These are phyloP conservation scores for Xerus inauris DNA, from an alignment of 2,113 vertebrate species.

Conservation along the genomic window DNA sequence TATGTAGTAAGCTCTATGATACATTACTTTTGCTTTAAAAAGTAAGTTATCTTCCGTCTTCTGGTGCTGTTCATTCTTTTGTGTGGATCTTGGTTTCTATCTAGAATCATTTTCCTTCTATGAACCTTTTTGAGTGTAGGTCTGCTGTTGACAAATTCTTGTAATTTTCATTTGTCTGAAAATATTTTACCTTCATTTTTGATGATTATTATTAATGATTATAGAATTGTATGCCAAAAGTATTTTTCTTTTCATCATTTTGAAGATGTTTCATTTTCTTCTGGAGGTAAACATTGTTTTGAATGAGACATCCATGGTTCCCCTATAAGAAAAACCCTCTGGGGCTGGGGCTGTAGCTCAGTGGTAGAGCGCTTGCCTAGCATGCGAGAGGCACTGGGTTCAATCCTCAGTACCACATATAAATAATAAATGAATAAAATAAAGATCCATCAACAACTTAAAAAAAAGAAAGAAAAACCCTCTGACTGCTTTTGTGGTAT, in stretches of 20 bases:
- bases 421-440: too few relatives aligned
- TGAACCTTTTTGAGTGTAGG: background rate
- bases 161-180: background rate
- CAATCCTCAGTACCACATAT: too few relatives aligned
- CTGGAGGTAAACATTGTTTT: background rate
- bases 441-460: too few relatives aligned
- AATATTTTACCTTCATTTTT: background rate
- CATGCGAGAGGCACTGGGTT: too few relatives aligned
- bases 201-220: background rate
- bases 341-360: too few relatives aligned
- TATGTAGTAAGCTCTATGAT: background rate
- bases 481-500: background rate
- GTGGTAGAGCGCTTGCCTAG: too few relatives aligned
- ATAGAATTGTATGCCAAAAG: background rate
- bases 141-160: background rate
- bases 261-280: background rate
- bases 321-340: background rate
- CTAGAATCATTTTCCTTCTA: background rate
- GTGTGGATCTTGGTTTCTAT: background rate
- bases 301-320: background rate
- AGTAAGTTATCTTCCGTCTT: background rate
- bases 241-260: background rate
- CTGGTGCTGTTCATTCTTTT: background rate
- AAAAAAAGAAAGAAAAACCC: background rate
- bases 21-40: slow-evolving; percentile 9